Evolutionary conservation across 2,888 invertebrate genomes (phyloP).

Genomic region (Drosophila anomalata): DNA sequence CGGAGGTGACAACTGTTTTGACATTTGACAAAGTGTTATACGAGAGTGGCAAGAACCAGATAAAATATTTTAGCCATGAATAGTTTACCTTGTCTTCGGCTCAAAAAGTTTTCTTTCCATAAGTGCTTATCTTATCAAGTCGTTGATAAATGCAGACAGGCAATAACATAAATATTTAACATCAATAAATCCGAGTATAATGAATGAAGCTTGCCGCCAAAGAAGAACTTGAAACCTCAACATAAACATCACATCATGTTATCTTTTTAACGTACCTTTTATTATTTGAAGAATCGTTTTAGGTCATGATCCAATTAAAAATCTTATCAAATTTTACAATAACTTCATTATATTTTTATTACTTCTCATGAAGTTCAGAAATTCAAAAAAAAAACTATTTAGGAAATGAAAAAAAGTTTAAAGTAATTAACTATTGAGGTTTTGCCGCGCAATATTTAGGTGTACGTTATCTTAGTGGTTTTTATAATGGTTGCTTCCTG

Average conservation of each 20-base stretch:
- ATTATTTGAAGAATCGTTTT: neutral
- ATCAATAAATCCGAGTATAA: neutral
- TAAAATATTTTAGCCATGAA: conserved; percentile 8
- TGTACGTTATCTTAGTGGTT: neutral
- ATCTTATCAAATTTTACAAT: neutral
- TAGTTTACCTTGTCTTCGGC: neutral
- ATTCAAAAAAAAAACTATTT: neutral
- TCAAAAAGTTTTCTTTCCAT: neutral
- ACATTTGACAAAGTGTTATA: conserved; percentile 22
- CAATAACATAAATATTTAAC: conserved; percentile 1
- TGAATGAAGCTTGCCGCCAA: neutral
- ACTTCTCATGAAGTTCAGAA: neutral
- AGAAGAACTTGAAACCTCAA: neutral
- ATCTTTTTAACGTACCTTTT: neutral
- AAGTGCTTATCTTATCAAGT: neutral
- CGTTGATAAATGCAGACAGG: neutral
- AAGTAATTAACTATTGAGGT: no score
- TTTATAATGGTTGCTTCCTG: neutral
- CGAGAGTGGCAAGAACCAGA: conserved; percentile 1
- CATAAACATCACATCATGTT: neutral
- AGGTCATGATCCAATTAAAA: neutral
- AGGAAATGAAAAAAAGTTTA: neutral
- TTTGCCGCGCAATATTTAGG: no score
- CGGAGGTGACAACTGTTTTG: conserved; percentile 18
- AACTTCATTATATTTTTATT: neutral